phyloP scores from a whole-genome alignment of 2,797 vertebrate genomes.

The Simalia tracyae region DNA sequence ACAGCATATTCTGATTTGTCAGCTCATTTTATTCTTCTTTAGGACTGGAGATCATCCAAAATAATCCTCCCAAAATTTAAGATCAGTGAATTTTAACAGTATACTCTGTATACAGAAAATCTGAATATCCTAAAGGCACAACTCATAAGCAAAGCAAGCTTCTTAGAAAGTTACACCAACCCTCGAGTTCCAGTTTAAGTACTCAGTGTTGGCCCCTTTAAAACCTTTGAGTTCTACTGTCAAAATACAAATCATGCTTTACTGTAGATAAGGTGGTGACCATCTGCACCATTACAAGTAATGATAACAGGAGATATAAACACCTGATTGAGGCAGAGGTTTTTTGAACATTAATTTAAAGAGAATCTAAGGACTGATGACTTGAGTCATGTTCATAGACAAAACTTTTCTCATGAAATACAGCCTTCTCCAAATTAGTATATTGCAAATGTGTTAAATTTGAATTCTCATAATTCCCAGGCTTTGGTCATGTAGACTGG shows the following conservation, averaged over 20 bases:
- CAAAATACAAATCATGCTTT: constrained; percentile 13
- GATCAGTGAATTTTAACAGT: background rate
- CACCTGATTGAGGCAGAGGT: constrained; percentile 5
- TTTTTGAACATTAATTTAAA: background rate
- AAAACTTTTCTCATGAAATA: background rate
- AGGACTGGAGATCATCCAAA: constrained; percentile 10
- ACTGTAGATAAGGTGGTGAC: background rate
- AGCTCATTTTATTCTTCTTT: background rate
- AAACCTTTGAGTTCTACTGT: constrained; percentile 14
- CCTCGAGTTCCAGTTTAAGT: background rate
- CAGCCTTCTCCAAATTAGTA: background rate
- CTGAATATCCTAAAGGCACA: constrained; percentile 18
- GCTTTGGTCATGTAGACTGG: background rate
- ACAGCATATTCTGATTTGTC: background rate
- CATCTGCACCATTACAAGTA: constrained; percentile 12
- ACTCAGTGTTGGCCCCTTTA: accelerated
- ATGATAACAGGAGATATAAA: background rate
- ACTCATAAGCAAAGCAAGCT: constrained; percentile 15
- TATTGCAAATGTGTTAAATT: background rate
- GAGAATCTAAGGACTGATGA: background rate
- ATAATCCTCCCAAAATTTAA: constrained; percentile 34
- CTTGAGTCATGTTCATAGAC: background rate
- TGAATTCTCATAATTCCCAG: background rate
- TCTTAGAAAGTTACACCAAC: constrained; percentile 31
- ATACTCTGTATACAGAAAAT: constrained; percentile 18